Evolutionary conservation across 2,797 vertebrate species (phyloP).

Genomic region (Anguilla megastoma): DNA sequence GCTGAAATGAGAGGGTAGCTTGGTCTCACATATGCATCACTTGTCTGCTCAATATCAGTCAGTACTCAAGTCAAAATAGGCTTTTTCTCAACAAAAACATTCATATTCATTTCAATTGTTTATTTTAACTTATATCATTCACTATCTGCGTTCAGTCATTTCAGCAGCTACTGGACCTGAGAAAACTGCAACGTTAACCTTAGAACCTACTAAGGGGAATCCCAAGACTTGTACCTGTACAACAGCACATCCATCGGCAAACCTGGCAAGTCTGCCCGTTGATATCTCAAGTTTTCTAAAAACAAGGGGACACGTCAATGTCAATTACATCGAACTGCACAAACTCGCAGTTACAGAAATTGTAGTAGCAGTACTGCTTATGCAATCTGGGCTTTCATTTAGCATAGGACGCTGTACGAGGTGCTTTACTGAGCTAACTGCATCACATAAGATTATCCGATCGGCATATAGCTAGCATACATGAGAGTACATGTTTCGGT

Average conservation of each 20-base stretch:
- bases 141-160: not conserved
- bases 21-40: constrained; percentile 15
- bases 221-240: constrained; percentile 77
- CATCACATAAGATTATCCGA: not conserved
- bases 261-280: constrained; percentile 87
- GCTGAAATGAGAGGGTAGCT: constrained; percentile 62
- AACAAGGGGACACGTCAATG: constrained; percentile 30
- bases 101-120: not conserved
- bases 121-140: not conserved
- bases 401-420: not conserved
- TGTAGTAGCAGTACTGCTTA: not conserved
- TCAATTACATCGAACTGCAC: not conserved
- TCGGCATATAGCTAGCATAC: not conserved
- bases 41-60: not conserved
- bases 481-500: not conserved
- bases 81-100: not conserved
- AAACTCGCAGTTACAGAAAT: not conserved
- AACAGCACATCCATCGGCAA: constrained; percentile 93
- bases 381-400: not conserved
- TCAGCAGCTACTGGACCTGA: not conserved
- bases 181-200: not conserved
- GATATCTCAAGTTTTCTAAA: constrained; percentile 89
- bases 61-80: not conserved
- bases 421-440: not conserved
- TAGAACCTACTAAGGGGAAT: not conserved